These are phyloP conservation scores for Lutraria lutraria DNA, from an alignment of 2,888 invertebrate species.

Conservation along the genomic window DNA sequence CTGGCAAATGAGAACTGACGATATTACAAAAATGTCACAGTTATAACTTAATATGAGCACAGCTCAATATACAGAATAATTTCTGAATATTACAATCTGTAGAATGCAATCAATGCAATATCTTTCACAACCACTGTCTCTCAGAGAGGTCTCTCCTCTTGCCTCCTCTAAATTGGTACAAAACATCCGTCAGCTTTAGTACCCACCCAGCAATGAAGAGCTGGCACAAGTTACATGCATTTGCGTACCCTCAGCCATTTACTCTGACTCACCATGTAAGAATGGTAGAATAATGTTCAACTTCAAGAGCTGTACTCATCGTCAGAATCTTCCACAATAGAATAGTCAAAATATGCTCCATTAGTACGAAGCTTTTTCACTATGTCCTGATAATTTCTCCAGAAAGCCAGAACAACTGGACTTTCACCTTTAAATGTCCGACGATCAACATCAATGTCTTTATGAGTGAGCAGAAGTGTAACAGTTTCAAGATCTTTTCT, in stretches of 20 bases:
- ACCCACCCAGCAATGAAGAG: neutral
- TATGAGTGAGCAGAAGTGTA: conserved; percentile 57
- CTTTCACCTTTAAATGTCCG: conserved; percentile 71
- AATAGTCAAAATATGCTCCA: conserved; percentile 64
- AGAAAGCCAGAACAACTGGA: conserved; percentile 65
- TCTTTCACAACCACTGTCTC: neutral
- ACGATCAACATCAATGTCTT: conserved; percentile 67
- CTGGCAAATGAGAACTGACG: too few relatives aligned
- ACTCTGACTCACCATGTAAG: neutral
- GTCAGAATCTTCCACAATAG: conserved; percentile 55
- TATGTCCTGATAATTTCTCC: conserved; percentile 66
- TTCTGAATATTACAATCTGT: too few relatives aligned
- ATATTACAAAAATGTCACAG: too few relatives aligned
- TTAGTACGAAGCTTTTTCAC: conserved; percentile 56
- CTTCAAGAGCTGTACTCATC: conserved; percentile 49
- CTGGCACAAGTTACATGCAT: neutral
- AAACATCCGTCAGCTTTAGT: neutral
- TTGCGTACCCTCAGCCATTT: neutral
- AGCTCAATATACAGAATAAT: too few relatives aligned
- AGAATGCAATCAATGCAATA: neutral
- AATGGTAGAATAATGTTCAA: neutral
- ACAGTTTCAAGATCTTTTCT: conserved; percentile 62
- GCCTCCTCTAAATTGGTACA: neutral
- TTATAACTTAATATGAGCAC: too few relatives aligned
- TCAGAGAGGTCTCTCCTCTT: neutral